These are phyloP conservation scores for Gibbula magus DNA, from an alignment of 2,888 invertebrate species.

Conservation along the genomic window DNA sequence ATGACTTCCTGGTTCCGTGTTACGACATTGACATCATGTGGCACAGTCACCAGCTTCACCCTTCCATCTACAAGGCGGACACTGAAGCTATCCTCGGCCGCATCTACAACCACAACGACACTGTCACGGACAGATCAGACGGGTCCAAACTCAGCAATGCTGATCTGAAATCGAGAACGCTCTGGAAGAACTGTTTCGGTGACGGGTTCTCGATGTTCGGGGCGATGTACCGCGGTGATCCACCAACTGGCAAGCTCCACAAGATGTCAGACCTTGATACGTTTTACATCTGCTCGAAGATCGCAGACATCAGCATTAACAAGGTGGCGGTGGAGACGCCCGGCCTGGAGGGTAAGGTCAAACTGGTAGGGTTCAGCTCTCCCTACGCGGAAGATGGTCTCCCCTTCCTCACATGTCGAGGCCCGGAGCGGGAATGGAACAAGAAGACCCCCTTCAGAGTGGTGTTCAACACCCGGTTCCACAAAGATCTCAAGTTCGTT, in stretches of 20 bases:
- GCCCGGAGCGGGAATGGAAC: constrained; percentile 50
- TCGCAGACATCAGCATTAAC: background rate
- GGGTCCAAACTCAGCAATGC: constrained; percentile 74
- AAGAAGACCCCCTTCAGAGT: constrained; percentile 70
- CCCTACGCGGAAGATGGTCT: constrained; percentile 28
- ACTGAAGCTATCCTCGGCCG: constrained; percentile 53
- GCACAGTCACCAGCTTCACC: constrained; percentile 77
- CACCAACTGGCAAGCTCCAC: constrained; percentile 74
- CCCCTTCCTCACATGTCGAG: constrained; percentile 46
- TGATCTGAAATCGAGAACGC: constrained; percentile 71
- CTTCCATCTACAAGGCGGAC: constrained; percentile 63
- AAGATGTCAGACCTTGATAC: constrained; percentile 69
- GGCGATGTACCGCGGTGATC: constrained; percentile 76
- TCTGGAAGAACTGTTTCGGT: constrained; percentile 73
- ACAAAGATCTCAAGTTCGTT: constrained; percentile 66
- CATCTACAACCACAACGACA: constrained; percentile 76
- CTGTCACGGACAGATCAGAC: constrained; percentile 74
- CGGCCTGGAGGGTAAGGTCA: constrained; percentile 43
- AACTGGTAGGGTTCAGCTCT: constrained; percentile 37
- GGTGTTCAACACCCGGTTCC: constrained; percentile 73
- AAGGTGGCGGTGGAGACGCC: constrained; percentile 20
- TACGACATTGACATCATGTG: constrained; percentile 77
- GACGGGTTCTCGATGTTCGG: constrained; percentile 75
- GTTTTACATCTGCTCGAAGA: constrained; percentile 67
- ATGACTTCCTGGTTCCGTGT: constrained; percentile 76